Percentiles rank a stretch among this genome's conserved stretches.
phyloP scores from a whole-genome alignment of 2,797 vertebrate species.

The Cuniculus paca region DNA sequence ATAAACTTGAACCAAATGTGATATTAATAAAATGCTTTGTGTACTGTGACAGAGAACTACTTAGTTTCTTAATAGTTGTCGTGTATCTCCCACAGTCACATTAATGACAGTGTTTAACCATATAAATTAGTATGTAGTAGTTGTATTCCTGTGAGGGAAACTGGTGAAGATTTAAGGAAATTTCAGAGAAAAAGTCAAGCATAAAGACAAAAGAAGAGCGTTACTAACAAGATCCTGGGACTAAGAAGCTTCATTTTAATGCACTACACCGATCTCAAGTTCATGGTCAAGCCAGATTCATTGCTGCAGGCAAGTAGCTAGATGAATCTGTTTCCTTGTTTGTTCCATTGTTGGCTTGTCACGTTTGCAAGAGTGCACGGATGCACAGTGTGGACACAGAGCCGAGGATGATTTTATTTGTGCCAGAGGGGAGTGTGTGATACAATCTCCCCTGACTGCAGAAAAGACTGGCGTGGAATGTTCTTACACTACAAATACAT shows the following conservation, averaged over 20 bases:
- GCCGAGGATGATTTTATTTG: slow-evolving; percentile 66
- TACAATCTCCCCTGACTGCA: slow-evolving; percentile 30
- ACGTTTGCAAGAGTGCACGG: slow-evolving; percentile 51
- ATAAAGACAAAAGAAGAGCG: background rate
- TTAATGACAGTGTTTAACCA: slow-evolving; percentile 45
- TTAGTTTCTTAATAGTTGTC: background rate
- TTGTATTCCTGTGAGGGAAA: slow-evolving; percentile 41
- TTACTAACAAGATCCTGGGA: rapidly evolving
- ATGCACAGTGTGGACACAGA: slow-evolving; percentile 58
- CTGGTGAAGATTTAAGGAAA: background rate
- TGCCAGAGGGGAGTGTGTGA: slow-evolving; percentile 71
- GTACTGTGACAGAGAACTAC: background rate
- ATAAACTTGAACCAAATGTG: background rate
- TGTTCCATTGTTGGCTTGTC: slow-evolving; percentile 65
- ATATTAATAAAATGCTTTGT: background rate
- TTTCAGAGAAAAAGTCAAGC: slow-evolving; percentile 8
- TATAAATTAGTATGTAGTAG: background rate
- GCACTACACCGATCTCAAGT: slow-evolving; percentile 51
- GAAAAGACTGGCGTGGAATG: slow-evolving; percentile 65
- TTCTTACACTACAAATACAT: slow-evolving; percentile 56
- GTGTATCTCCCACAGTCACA: background rate
- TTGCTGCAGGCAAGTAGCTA: slow-evolving; percentile 78
- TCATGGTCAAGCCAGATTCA: slow-evolving; percentile 47
- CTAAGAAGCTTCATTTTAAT: slow-evolving; percentile 65
- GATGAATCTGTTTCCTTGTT: slow-evolving; percentile 79